Percentiles rank a stretch among this genome's conserved stretches.
Evolutionary conservation across 2,888 invertebrate genomes (phyloP).

Genomic region (Diadegma fenestrale): DNA sequence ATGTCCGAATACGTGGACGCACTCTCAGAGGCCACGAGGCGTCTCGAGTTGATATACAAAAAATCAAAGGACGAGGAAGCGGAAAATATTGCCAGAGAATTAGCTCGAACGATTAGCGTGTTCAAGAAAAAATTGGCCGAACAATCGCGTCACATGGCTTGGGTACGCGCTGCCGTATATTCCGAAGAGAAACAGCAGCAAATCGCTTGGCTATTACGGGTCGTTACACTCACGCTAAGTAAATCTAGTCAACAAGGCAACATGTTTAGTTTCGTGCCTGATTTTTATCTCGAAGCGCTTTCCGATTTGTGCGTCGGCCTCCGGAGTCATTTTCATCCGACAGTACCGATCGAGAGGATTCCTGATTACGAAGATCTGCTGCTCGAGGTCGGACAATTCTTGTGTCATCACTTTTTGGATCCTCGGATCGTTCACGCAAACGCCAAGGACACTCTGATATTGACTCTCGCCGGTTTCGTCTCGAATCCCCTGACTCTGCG

Average conservation of each 20-base stretch:
- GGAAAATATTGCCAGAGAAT: slow-evolving; percentile 86
- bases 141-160: slow-evolving; percentile 89
- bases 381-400: slow-evolving; percentile 89
- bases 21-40: slow-evolving; percentile 86
- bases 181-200: slow-evolving; percentile 88
- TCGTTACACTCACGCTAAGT: slow-evolving; percentile 87
- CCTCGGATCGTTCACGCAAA: slow-evolving; percentile 90
- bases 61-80: slow-evolving; percentile 73
- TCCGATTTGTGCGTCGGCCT: slow-evolving; percentile 88
- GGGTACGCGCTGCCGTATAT: slow-evolving; percentile 89
- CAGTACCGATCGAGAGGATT: slow-evolving; percentile 86
- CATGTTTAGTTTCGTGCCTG: slow-evolving; percentile 90
- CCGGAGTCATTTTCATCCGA: slow-evolving; percentile 89
- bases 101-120: slow-evolving; percentile 87
- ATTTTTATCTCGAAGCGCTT: slow-evolving; percentile 90
- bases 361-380: slow-evolving; percentile 88
- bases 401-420: slow-evolving; percentile 92
- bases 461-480: slow-evolving; percentile 92
- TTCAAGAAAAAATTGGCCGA: slow-evolving; percentile 88
- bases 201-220: slow-evolving; percentile 87
- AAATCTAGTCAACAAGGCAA: slow-evolving; percentile 87
- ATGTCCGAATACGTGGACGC: slow-evolving; percentile 89
- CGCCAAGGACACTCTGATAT: slow-evolving; percentile 91
- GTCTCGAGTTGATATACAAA: slow-evolving; percentile 83
- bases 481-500: slow-evolving; percentile 90